These are phyloP conservation scores for Istiophorus platypterus DNA, from an alignment of 2,113 vertebrate genomes.

Conservation along the genomic window DNA sequence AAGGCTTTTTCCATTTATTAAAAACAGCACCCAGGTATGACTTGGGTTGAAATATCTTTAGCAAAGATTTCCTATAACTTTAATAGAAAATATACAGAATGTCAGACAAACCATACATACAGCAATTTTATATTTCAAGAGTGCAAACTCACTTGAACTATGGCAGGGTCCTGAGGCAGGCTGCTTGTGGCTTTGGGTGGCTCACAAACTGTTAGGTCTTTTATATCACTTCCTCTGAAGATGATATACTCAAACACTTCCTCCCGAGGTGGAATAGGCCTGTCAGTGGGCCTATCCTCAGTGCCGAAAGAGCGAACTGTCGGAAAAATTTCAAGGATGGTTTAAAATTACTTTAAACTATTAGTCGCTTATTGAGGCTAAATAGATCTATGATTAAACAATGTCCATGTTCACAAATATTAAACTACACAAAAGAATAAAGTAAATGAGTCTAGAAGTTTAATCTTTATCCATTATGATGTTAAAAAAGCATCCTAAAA, in stretches of 20 bases:
- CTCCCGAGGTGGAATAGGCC: constrained; percentile 96
- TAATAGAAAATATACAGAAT: not conserved
- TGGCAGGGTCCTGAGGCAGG: constrained; percentile 97
- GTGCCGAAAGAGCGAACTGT: constrained; percentile 96
- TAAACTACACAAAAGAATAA: not conserved
- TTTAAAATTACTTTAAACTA: not conserved
- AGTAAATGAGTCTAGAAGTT: not conserved
- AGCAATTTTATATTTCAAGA: not conserved
- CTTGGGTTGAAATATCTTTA: not conserved
- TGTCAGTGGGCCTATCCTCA: constrained; percentile 95
- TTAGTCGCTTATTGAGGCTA: not conserved
- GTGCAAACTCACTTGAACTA: constrained; percentile 89
- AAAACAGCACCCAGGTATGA: not conserved
- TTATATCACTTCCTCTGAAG: constrained; percentile 97
- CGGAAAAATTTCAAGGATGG: not conserved
- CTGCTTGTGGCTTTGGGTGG: constrained; percentile 94
- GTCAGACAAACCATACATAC: not conserved
- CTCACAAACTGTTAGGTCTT: constrained; percentile 98
- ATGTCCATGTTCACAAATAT: not conserved
- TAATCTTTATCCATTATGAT: not conserved
- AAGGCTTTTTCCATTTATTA: no score
- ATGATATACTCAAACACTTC: constrained; percentile 99
- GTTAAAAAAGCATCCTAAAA: not conserved
- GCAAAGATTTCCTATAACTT: not conserved
- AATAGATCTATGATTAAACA: not conserved